Evolutionary conservation across 2,113 vertebrate genomes (phyloP), one percentile per base, ranked within the genome.

Genomic region (Mesembrinibis cayennensis): DNA sequence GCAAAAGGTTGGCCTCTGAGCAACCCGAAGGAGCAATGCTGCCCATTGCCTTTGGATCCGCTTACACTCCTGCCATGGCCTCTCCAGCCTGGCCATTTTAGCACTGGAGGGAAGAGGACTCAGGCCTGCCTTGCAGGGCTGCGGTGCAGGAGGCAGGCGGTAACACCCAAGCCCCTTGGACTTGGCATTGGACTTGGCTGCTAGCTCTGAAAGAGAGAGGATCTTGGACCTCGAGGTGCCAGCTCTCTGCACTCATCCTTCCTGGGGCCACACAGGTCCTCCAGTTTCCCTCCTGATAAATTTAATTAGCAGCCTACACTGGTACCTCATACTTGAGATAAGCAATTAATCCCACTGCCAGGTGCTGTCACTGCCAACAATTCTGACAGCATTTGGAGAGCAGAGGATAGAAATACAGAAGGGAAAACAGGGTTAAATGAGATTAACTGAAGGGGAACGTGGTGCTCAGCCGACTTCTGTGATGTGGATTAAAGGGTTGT

Each of bases 311-410:
- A 72, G 87, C 59, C 81, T 25, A 26, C 3, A 16, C 77, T 62
- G 70, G 49, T 86, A 91, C 88, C 87, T 96, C 93, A 67, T 73
- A 65, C 58, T 89, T 22, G 23, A 91, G 89, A 94, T 67, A 80
- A 91, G 78, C 93, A 95, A 94, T 87, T 95, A 94, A 95, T 96
- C 66, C 53, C 94, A 90, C 1, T 93, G 82, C 85, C 93, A 93
- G 95, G 78, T 91, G 84, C 94, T 93, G 89, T 73, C 90, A 87
- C 82, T 87, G 94, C 86, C 95, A 95, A 65, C 63, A 18, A 36
- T 45, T 85, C 90, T 56, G 92, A 69, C 71, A 94, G 94, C 42
- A 23, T 77, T 95, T 81, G 93, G 86, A 96, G 58, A 95, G 88
- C 84, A 76, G 77, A 42, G 56, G 32, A 71, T 25, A n/a, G 69